Conservation (phyloP, 92 coral and sea anemone species). For the Paragorgia papillata region DNA sequence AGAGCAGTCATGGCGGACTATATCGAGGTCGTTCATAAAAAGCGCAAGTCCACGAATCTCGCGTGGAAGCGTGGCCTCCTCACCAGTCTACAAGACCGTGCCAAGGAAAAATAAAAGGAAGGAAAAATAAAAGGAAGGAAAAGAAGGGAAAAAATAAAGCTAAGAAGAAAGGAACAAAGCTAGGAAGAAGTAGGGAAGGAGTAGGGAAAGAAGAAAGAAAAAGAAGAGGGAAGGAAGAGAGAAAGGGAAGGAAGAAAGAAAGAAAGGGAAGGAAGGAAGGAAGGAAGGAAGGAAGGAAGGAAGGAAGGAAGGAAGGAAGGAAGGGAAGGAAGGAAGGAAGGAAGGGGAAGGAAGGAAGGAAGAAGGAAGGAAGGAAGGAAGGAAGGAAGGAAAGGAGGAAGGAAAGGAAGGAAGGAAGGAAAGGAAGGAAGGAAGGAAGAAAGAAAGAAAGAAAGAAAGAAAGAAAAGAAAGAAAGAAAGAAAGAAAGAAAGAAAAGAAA, state of each 20-base stretch:
- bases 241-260: neutral
- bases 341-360: neutral
- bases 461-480: too few relatives aligned
- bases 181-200: neutral
- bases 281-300: neutral
- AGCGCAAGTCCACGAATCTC: conserved; percentile 22
- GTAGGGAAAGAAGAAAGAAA: neutral
- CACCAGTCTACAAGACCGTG: neutral
- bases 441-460: neutral
- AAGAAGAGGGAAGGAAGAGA: conserved; percentile 15
- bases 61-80: neutral
- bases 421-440: too few relatives aligned
- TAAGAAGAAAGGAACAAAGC: too few relatives aligned
- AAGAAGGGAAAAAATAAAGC: too few relatives aligned
- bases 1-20: conserved; percentile 28
- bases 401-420: too few relatives aligned
- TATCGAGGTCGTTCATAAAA: neutral
- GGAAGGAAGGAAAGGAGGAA: too few relatives aligned
- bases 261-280: neutral
- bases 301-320: too few relatives aligned
- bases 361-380: too few relatives aligned
- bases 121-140: too few relatives aligned
- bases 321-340: neutral
- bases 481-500: too few relatives aligned
- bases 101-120: too few relatives aligned